These are phyloP conservation scores for Fregetta grallaria DNA, from an alignment of 2,113 vertebrate genomes.

Conservation along the genomic window DNA sequence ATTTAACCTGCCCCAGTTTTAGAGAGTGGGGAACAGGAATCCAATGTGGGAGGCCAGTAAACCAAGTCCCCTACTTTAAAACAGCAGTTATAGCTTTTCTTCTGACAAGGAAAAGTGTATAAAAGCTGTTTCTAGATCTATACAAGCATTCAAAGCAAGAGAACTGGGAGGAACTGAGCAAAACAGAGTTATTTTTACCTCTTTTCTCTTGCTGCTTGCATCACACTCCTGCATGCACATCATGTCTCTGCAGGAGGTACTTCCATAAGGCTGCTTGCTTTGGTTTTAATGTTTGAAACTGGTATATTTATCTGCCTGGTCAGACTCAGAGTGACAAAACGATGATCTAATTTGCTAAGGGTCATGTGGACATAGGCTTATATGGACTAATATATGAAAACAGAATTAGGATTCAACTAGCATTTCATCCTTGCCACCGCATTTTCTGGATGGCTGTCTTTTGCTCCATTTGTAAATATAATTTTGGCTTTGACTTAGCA, in stretches of 20 bases:
- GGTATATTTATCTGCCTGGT: background rate
- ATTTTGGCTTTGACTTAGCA: background rate
- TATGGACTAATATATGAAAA: background rate
- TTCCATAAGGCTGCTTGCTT: conserved; percentile 11
- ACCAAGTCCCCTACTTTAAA: background rate
- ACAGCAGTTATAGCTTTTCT: background rate
- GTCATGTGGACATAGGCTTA: background rate
- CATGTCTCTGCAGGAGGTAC: background rate
- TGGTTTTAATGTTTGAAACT: background rate
- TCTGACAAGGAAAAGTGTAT: too few species aligned
- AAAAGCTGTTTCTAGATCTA: background rate
- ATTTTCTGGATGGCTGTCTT: background rate
- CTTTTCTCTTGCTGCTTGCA: background rate
- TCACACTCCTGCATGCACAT: background rate
- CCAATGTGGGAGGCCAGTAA: background rate
- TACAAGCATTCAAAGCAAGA: background rate
- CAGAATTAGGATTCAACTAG: conserved; percentile 9
- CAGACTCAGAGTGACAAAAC: conserved; percentile 19
- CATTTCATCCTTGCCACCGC: background rate
- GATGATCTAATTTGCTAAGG: background rate
- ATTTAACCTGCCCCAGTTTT: background rate
- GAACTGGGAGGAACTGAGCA: background rate
- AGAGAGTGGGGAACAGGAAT: background rate
- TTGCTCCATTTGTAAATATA: background rate
- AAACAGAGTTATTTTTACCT: conserved; percentile 26